Percentiles rank a stretch among this genome's conserved stretches.
Evolutionary conservation across 2,113 vertebrate genomes (phyloP).

Genomic region (Lipophrys pholis): DNA sequence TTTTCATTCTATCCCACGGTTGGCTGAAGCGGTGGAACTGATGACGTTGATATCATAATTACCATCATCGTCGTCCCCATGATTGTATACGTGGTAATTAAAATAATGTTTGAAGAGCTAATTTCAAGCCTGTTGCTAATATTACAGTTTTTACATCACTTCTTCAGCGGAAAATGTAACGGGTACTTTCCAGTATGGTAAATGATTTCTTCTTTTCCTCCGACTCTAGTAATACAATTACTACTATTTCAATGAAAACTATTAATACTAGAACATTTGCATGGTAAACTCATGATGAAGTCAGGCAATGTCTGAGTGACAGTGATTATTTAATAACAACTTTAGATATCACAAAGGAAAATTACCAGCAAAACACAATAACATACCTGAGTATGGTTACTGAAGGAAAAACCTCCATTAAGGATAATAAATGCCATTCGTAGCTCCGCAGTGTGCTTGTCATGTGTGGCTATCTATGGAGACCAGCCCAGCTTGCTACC

Average conservation of each 20-base stretch:
- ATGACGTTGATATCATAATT: too few relatives aligned
- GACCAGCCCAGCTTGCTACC: conserved; percentile 57
- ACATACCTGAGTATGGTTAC: conserved; percentile 12
- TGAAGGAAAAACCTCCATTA: conserved; percentile 53
- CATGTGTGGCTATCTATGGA: conserved; percentile 61
- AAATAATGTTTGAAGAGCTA: neutral
- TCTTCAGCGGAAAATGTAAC: too few relatives aligned
- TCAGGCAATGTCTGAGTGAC: neutral
- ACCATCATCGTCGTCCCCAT: too few relatives aligned
- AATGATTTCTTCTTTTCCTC: too few relatives aligned
- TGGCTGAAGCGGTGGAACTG: too few relatives aligned
- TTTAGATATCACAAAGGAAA: conserved; percentile 52
- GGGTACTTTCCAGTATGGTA: too few relatives aligned
- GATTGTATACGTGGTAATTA: too few relatives aligned
- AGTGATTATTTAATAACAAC: conserved; percentile 52
- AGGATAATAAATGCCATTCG: conserved; percentile 73
- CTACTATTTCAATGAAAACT: too few relatives aligned
- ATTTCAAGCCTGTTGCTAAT: neutral
- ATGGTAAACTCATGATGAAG: neutral
- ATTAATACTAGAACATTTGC: too few relatives aligned
- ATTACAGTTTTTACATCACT: neutral
- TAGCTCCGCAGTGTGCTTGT: conserved; percentile 51
- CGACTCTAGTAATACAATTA: too few relatives aligned
- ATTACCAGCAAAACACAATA: neutral
- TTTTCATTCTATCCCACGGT: too few relatives aligned